Evolutionary conservation across 2,113 vertebrate genomes (phyloP).

Genomic region (Astur gentilis): DNA sequence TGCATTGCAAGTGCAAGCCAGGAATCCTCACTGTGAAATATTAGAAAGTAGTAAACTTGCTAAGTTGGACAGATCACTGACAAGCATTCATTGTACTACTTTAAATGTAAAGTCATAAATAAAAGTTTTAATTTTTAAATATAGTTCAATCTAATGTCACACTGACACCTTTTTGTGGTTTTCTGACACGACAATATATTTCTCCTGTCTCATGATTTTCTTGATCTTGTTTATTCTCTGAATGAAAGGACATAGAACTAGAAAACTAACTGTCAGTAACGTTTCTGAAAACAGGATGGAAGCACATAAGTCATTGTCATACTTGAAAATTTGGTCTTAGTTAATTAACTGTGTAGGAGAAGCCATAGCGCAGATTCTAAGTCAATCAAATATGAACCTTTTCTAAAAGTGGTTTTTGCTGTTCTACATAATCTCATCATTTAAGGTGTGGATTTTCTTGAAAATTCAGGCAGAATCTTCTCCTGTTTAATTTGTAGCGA

Average conservation of each 20-base stretch:
- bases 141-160: neutral
- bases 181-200: neutral
- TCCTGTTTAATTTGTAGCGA: neutral
- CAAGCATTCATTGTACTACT: neutral
- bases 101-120: neutral
- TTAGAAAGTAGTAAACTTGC: neutral
- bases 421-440: neutral
- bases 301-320: fast-evolving
- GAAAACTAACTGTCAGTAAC: neutral
- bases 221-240: neutral
- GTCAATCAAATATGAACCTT: neutral
- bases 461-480: neutral
- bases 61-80: neutral
- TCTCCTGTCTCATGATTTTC: neutral
- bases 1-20: neutral
- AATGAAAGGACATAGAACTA: neutral
- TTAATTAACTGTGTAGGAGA: neutral
- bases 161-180: neutral
- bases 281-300: neutral
- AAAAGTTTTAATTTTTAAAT: neutral
- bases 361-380: neutral
- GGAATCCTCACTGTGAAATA: neutral
- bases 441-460: neutral
- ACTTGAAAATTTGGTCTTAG: neutral
- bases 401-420: neutral